Percentiles rank a stretch among this genome's conserved stretches.
phyloP scores from a whole-genome alignment of 2,113 vertebrate species.

The Ovis aries region DNA sequence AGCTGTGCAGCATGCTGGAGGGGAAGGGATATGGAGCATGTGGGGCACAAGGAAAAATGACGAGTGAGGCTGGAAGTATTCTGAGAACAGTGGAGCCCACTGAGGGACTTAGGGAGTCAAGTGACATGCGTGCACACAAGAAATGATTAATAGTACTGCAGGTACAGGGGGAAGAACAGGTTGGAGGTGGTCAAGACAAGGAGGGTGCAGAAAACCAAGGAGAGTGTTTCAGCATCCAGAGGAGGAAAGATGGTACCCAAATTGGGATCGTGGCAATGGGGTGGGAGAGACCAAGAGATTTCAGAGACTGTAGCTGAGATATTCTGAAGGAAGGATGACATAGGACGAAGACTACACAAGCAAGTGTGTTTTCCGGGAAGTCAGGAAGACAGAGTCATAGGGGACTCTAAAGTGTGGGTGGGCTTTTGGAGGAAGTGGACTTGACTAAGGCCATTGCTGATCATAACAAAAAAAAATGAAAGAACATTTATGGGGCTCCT shows the following conservation, averaged over 20 bases:
- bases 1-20: not conserved
- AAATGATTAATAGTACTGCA: not conserved
- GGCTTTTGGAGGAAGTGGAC: not conserved
- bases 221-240: not conserved
- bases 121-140: too few relatives aligned
- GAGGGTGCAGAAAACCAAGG: not conserved
- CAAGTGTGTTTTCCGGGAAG: not conserved
- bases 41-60: accelerated
- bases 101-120: not conserved
- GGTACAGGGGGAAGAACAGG: not conserved
- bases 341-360: not conserved
- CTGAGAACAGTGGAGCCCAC: not conserved
- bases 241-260: not conserved
- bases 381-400: not conserved
- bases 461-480: not conserved
- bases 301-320: not conserved
- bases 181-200: not conserved
- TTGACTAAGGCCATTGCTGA: not conserved
- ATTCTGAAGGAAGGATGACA: not conserved
- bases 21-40: not conserved
- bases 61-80: not conserved
- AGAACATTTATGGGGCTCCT: not conserved
- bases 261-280: not conserved
- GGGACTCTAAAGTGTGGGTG: not conserved
- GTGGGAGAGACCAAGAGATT: not conserved